Conservation (phyloP, 2,888 invertebrate species). For the Machimus atricapillus region DNA sequence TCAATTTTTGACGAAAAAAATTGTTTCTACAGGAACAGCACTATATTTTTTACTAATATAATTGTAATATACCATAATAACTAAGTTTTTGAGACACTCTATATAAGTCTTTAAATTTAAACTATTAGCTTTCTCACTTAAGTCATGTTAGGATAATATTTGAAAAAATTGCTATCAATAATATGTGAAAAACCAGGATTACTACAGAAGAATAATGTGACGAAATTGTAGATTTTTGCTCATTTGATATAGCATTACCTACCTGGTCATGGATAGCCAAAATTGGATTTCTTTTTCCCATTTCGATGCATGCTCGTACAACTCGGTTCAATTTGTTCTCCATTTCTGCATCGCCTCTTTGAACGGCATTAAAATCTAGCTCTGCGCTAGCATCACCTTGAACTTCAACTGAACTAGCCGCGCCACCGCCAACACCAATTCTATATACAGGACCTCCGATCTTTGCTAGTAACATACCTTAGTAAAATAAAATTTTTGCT, state of each 20-base stretch:
- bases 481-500: background rate
- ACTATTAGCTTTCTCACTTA: too few species aligned
- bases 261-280: conserved; percentile 92
- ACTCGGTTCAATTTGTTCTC: conserved; percentile 95
- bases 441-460: conserved; percentile 97
- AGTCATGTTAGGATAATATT: too few species aligned
- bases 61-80: too few species aligned
- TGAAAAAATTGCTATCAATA: too few species aligned
- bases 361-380: conserved; percentile 95
- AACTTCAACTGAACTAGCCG: conserved; percentile 94
- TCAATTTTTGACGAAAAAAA: too few species aligned
- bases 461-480: conserved; percentile 90
- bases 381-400: conserved; percentile 87
- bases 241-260: background rate
- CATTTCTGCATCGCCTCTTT: conserved; percentile 95
- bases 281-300: conserved; percentile 84
- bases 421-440: conserved; percentile 98
- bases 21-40: too few species aligned
- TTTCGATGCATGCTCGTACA: conserved; percentile 90
- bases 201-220: too few species aligned
- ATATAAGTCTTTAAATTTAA: too few species aligned
- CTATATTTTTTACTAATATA: too few species aligned
- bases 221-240: too few species aligned
- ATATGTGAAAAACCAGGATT: too few species aligned
- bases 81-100: too few species aligned